A percentile compares a stretch with the other conserved stretches of the same genome.
Conservation (phyloP, 2,113 vertebrate species). For the Lasiurus borealis region DNA sequence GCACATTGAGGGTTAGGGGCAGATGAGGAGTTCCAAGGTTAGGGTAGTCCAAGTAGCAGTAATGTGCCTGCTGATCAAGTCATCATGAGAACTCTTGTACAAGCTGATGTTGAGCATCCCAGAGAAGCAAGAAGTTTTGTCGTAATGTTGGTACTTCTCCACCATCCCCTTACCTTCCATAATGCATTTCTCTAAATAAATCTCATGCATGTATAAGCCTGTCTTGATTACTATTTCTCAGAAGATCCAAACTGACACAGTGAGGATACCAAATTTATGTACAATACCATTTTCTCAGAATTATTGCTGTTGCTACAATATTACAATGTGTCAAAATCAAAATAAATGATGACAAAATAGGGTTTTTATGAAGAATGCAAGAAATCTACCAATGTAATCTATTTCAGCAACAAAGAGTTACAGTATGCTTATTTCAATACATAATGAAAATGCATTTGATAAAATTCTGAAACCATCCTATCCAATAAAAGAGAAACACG, state of each 20-base stretch:
- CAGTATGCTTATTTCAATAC: neutral
- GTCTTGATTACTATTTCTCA: neutral
- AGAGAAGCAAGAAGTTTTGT: neutral
- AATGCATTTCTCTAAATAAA: neutral
- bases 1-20: neutral
- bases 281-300: neutral
- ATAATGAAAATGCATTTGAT: neutral
- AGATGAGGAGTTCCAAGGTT: neutral
- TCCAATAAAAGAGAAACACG: neutral
- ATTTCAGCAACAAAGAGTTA: neutral
- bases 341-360: neutral
- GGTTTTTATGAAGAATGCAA: neutral
- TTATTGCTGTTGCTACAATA: neutral
- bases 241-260: neutral
- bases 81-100: neutral
- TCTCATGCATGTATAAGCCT: neutral
- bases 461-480: neutral
- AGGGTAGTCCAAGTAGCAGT: neutral
- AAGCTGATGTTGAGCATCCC: neutral
- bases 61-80: neutral
- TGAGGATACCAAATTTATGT: neutral
- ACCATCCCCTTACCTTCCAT: neutral
- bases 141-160: neutral
- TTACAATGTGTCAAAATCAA: neutral
- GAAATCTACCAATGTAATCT: neutral